Evolutionary conservation across 1,140 invertebrate genomes (phyloP).

Genomic region (Drosophila hydei): DNA sequence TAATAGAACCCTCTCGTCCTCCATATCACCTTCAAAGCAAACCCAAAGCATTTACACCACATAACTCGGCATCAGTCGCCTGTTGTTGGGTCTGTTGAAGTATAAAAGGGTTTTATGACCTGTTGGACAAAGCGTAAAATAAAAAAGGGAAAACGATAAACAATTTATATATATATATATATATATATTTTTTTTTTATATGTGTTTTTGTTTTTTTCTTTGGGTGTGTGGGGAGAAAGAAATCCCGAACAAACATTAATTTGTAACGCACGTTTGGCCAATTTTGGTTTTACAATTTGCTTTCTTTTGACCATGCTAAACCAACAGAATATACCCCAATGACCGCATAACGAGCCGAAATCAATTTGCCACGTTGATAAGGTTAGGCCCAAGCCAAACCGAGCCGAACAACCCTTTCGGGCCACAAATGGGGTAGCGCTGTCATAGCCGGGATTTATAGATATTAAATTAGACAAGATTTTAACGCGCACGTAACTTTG

Average conservation of each 20-base stretch:
- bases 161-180: slow-evolving; percentile 32
- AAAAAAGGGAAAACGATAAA: slow-evolving; percentile 27
- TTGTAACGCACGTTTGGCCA: slow-evolving; percentile 81
- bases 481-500: slow-evolving; percentile 79
- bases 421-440: slow-evolving; percentile 35
- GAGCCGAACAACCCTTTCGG: slow-evolving; percentile 54
- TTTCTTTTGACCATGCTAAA: slow-evolving; percentile 64
- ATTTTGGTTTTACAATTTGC: slow-evolving; percentile 75
- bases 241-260: slow-evolving; percentile 81
- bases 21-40: slow-evolving; percentile 21
- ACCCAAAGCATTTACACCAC: slow-evolving; percentile 64
- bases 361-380: slow-evolving; percentile 80
- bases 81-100: slow-evolving; percentile 60
- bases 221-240: slow-evolving; percentile 42
- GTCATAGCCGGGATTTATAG: slow-evolving; percentile 74
- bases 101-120: slow-evolving; percentile 80
- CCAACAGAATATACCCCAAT: slow-evolving; percentile 74
- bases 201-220: slow-evolving; percentile 9
- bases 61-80: slow-evolving; percentile 72
- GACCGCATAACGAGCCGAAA: slow-evolving; percentile 79
- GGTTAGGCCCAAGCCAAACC: slow-evolving; percentile 30
- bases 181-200: slow-evolving; percentile 12
- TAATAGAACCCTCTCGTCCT: slow-evolving; percentile 28
- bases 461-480: slow-evolving; percentile 79
- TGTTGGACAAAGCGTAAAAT: slow-evolving; percentile 57